Conservation (phyloP, 2,797 vertebrate species). For the Triplophysa yarkandensis region DNA sequence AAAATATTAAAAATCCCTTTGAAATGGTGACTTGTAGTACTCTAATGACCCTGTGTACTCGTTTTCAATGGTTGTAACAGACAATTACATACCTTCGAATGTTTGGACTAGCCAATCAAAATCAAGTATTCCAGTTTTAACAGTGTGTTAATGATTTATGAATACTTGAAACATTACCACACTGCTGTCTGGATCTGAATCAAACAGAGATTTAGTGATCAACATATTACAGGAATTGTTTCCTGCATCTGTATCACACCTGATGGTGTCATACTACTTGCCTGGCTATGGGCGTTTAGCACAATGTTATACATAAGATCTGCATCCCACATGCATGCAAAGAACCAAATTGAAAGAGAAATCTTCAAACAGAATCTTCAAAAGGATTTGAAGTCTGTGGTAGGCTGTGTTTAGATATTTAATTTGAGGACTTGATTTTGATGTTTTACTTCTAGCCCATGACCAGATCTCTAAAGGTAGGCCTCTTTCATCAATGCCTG, state of each 20-base stretch:
- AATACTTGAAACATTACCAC: conserved; percentile 9
- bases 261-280: conserved; percentile 1
- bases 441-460: not conserved
- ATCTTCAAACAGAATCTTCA: not conserved
- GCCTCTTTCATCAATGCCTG: not conserved
- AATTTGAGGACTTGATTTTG: not conserved
- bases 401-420: not conserved
- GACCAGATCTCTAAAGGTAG: not conserved
- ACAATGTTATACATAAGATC: not conserved
- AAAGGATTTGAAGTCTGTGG: not conserved
- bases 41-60: too few relatives aligned
- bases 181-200: conserved; percentile 11
- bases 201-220: conserved; percentile 33
- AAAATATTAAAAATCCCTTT: too few relatives aligned
- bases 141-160: conserved; percentile 22
- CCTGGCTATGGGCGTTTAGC: not conserved
- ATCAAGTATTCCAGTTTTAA: too few relatives aligned
- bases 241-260: conserved; percentile 15
- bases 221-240: conserved; percentile 27
- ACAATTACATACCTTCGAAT: too few relatives aligned
- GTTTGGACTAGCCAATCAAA: too few relatives aligned
- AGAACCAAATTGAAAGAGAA: not conserved
- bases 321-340: not conserved
- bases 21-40: too few relatives aligned
- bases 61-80: too few relatives aligned